Conservation (phyloP, 92 coral and sea anemone species). For the Siderastrea radians region DNA sequence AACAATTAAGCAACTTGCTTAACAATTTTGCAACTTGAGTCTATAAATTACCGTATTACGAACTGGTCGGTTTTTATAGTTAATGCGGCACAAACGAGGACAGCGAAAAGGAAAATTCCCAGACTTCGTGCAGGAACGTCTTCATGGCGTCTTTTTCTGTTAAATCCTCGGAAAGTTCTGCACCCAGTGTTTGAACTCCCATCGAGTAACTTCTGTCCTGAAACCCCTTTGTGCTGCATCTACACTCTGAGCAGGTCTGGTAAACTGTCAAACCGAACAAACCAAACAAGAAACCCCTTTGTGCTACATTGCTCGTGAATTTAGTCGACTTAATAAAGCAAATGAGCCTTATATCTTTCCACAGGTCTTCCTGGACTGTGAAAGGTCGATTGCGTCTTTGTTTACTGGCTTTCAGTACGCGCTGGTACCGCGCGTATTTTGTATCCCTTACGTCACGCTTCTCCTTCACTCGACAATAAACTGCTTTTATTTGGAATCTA, state of each 20-base stretch:
- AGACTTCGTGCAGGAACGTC: conserved; percentile 75
- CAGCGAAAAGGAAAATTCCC: conserved; percentile 77
- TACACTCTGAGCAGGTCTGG: conserved; percentile 63
- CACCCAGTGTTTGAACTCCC: conserved; percentile 68
- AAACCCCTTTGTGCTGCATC: conserved; percentile 45
- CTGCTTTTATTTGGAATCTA: conserved; percentile 76
- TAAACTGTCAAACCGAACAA: conserved; percentile 33
- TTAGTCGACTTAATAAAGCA: conserved; percentile 72
- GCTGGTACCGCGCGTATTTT: conserved; percentile 79
- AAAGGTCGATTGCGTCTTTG: conserved; percentile 25
- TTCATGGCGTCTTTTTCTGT: conserved; percentile 60
- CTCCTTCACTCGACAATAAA: conserved; percentile 72
- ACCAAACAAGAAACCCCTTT: not conserved
- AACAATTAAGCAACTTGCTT: too few relatives aligned
- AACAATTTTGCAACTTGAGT: too few relatives aligned
- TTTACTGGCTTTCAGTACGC: not conserved
- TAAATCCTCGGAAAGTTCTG: conserved; percentile 70
- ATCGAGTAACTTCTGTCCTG: conserved; percentile 75
- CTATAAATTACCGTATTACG: too few relatives aligned
- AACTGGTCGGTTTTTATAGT: too few relatives aligned
- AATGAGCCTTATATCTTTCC: conserved; percentile 85
- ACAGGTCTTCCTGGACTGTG: conserved; percentile 73
- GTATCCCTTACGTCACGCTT: conserved; percentile 71
- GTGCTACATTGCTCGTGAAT: conserved; percentile 18
- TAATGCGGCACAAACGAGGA: conserved; percentile 67